These are phyloP conservation scores for Notiomystis cincta DNA, from an alignment of 2,113 vertebrate species.

Conservation along the genomic window DNA sequence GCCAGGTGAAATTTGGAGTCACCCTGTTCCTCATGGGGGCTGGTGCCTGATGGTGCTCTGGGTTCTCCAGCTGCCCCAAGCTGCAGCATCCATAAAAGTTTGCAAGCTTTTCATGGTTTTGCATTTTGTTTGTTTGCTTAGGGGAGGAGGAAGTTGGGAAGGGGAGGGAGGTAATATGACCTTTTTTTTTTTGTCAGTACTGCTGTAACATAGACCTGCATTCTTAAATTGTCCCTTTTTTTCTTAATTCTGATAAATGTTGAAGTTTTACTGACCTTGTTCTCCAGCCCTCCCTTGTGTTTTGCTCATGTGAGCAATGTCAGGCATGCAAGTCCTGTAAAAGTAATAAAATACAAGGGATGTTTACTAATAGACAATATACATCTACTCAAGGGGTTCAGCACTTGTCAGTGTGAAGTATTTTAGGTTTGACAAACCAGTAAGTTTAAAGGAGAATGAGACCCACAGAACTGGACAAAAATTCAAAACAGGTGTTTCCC, in stretches of 20 bases:
- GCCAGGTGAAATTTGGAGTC: background rate
- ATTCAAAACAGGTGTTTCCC: background rate
- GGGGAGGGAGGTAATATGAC: background rate
- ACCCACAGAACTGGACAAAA: background rate
- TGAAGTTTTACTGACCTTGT: background rate
- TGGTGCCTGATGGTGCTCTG: background rate
- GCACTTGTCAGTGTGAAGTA: background rate
- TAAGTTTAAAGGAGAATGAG: background rate
- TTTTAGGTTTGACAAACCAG: background rate
- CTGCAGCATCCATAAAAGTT: background rate
- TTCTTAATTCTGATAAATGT: background rate
- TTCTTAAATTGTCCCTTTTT: background rate
- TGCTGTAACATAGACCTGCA: background rate
- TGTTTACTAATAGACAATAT: background rate
- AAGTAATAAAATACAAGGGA: background rate
- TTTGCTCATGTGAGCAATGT: background rate
- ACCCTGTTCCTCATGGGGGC: fast-evolving
- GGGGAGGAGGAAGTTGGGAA: background rate
- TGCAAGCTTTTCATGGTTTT: background rate
- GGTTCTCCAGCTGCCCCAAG: background rate
- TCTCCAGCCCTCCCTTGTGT: background rate
- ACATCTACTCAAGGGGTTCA: background rate
- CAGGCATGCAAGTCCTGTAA: background rate
- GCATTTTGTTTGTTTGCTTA: background rate
- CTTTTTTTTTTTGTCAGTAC: background rate